A percentile compares a stretch with the other conserved stretches of the same genome.
Conservation (phyloP, 2,113 vertebrate species). For the Notothenia coriiceps region DNA sequence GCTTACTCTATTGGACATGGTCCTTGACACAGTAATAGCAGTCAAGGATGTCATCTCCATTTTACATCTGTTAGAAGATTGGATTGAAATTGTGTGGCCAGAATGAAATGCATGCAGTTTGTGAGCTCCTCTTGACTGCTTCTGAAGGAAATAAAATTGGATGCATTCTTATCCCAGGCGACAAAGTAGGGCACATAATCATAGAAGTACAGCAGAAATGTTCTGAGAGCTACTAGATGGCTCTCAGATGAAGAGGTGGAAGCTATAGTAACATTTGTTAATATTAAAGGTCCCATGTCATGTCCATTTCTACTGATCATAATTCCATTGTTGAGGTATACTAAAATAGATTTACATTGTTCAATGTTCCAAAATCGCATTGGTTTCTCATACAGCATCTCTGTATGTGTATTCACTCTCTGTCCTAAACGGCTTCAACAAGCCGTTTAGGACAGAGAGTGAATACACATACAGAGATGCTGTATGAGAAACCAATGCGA, state of each 20-base stretch:
- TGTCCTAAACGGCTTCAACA: no score
- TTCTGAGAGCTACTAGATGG: constrained; percentile 2
- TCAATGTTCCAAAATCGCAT: no score
- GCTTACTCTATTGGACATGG: constrained; percentile 29
- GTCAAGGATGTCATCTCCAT: constrained; percentile 56
- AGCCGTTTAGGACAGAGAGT: no score
- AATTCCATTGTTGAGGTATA: no score
- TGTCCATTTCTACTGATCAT: no score
- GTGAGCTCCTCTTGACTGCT: constrained; percentile 28
- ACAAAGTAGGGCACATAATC: constrained; percentile 41
- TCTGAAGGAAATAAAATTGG: constrained; percentile 44
- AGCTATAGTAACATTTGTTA: not conserved
- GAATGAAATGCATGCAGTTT: constrained; percentile 37
- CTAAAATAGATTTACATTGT: no score
- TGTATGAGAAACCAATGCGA: no score
- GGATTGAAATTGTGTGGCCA: constrained; percentile 54
- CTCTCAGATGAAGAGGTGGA: constrained; percentile 18
- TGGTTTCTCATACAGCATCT: no score
- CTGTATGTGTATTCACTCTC: no score
- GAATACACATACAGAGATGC: no score
- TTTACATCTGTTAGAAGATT: constrained; percentile 52
- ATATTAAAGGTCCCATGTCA: no score
- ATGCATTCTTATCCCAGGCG: constrained; percentile 44
- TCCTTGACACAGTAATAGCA: constrained; percentile 45
- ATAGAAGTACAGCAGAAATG: not conserved